Evolutionary conservation across 2,113 vertebrate species (phyloP), one percentile per base, ranked within the genome.

Genomic region (Nothocercus julius): DNA sequence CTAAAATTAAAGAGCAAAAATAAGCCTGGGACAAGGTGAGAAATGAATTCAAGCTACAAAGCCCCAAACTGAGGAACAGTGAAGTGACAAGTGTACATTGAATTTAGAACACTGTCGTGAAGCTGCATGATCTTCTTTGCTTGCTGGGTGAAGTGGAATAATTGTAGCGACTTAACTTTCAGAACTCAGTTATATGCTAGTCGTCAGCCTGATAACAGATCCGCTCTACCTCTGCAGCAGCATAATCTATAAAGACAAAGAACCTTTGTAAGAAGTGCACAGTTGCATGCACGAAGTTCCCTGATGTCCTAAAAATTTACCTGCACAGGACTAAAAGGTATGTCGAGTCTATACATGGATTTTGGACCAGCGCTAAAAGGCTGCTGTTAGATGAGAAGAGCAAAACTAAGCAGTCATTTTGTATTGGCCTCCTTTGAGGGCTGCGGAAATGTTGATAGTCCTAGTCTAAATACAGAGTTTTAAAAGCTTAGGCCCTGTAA

Each of bases 131-230:
- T 91, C 56, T 87, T 87, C 76, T 92, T 83, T 58, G 59, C 82
- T 61, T 90, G 85, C 63, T 88, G 92, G 66, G 9, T 96, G 58
- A 69, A 93, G 88, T 79, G 90, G 56, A 91, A 85, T 84, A 94
- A 91, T 89, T 91, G 30, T 53, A 85, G 77, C 66, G 84, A 95
- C 85, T 93, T 72, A 51, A 62, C 61, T 87, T 38, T 56, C n/a
- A n/a, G 59, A 42, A 0, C 62, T 76, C 69, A 61, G 66, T 89
- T 94, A 76, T 70, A 86, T 76, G 76, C 59, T 86, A 49, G 51
- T 27, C 67, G 80, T 88, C 87, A 89, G 61, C 34, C 27, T 58
- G 59, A n/a, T 66, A 64, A 76, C 24, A n/a, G 21, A 44, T 24
- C 25, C 12, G 28, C 59, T 44, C 22, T 15, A n/a, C 7, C 54